Conservation (phyloP, 2,113 vertebrate species). For the Pterocles gutturalis region DNA sequence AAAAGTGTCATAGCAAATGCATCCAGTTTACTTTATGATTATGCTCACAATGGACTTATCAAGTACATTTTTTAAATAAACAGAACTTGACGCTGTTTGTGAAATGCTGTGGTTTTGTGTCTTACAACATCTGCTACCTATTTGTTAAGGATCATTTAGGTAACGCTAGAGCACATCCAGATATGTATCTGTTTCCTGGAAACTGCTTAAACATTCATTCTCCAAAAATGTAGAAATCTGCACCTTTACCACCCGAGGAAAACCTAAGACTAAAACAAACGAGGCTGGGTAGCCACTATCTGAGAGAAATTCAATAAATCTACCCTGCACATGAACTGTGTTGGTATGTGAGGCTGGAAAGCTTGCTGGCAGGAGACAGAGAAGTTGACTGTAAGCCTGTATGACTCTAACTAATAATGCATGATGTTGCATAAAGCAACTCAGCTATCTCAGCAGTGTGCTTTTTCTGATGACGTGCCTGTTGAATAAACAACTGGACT, state of each 20-base stretch:
- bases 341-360: slow-evolving; percentile 6
- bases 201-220: neutral
- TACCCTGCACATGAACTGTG: neutral
- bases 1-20: slow-evolving; percentile 3
- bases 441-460: neutral
- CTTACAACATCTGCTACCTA: slow-evolving; percentile 21
- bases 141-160: slow-evolving; percentile 8
- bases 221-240: neutral
- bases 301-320: slow-evolving; percentile 22
- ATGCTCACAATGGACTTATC: neutral
- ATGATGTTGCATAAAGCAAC: neutral
- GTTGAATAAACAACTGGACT: neutral
- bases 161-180: neutral
- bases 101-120: slow-evolving; percentile 8
- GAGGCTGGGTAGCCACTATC: neutral
- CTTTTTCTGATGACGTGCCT: neutral
- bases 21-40: slow-evolving; percentile 29
- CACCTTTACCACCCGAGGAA: neutral
- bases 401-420: neutral
- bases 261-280: neutral
- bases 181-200: slow-evolving; percentile 17
- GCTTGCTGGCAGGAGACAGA: neutral
- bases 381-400: neutral
- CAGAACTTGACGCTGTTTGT: slow-evolving; percentile 21
- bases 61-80: slow-evolving; percentile 3